Percentiles rank a stretch among this genome's conserved stretches.
phyloP scores from a whole-genome alignment of 2,888 invertebrate genomes.

The Podotricha telesiphe region DNA sequence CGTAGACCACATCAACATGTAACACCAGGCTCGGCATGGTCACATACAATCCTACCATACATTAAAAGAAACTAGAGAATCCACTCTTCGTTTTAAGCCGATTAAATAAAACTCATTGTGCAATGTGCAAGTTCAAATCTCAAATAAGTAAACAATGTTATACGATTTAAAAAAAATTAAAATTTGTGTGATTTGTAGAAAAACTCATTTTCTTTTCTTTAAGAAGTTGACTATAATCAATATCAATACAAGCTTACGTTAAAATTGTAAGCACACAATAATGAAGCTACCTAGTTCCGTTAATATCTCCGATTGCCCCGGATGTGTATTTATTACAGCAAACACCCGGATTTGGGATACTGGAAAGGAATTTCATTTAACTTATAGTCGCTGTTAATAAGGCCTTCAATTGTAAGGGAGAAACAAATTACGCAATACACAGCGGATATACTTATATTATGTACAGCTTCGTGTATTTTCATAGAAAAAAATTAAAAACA shows the following conservation, averaged over 20 bases:
- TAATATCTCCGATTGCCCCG: slow-evolving; percentile 12
- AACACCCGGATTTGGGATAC: slow-evolving; percentile 5
- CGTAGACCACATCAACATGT: no score
- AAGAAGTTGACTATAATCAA: no score
- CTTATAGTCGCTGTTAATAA: slow-evolving; percentile 18
- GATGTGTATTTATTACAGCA: slow-evolving; percentile 20
- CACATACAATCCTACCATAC: no score
- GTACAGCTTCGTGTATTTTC: not conserved
- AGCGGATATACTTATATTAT: not conserved
- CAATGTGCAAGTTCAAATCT: no score
- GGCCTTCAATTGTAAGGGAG: not conserved
- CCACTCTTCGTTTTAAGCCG: no score
- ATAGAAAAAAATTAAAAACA: no score
- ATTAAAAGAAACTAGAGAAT: no score
- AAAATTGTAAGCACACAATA: slow-evolving; percentile 22
- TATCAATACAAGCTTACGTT: not conserved
- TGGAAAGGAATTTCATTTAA: slow-evolving; percentile 26
- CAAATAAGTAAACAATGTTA: no score
- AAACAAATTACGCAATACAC: not conserved
- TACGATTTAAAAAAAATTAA: no score
- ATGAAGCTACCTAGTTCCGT: slow-evolving; percentile 5
- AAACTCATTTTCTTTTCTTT: not conserved
- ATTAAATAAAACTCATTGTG: no score
- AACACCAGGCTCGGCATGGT: no score
- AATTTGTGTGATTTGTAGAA: no score